Conservation (phyloP, 2,797 vertebrate species). For the Adelosebastes latens region DNA sequence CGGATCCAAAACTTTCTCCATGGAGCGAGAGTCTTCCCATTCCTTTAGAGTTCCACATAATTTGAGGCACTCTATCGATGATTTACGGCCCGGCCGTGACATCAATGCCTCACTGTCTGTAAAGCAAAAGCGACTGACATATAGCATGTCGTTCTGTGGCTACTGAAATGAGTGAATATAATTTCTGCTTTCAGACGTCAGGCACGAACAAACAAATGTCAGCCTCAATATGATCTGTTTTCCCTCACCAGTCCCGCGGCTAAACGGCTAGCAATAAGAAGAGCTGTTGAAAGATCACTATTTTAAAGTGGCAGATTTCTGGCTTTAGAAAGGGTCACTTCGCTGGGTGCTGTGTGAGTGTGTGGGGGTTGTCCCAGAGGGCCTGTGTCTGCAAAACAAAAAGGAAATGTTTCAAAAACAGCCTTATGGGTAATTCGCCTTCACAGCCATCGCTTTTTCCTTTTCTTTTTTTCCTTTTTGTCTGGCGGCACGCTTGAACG, state of each 20-base stretch:
- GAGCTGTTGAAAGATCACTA: constrained; percentile 50
- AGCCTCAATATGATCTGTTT: constrained; percentile 60
- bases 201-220: constrained; percentile 65
- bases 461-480: constrained; percentile 60
- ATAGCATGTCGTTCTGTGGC: constrained; percentile 47
- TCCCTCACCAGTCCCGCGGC: constrained; percentile 39
- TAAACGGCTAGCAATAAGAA: constrained; percentile 30
- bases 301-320: constrained; percentile 53
- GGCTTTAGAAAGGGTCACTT: constrained; percentile 37
- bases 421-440: constrained; percentile 67
- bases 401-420: constrained; percentile 73
- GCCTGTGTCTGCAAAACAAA: constrained; percentile 58
- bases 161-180: constrained; percentile 43
- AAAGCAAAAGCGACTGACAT: constrained; percentile 27
- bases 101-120: constrained; percentile 63
- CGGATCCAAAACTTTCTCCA: constrained; percentile 48
- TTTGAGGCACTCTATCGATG: constrained; percentile 66
- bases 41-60: constrained; percentile 62
- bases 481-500: constrained; percentile 77
- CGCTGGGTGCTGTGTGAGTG: constrained; percentile 7
- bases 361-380: constrained; percentile 38
- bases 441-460: constrained; percentile 66
- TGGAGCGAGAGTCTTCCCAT: constrained; percentile 30
- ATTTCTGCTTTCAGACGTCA: constrained; percentile 58
- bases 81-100: constrained; percentile 62